These are phyloP conservation scores for Electrona antarctica DNA, from an alignment of 2,113 vertebrate species.

Conservation along the genomic window DNA sequence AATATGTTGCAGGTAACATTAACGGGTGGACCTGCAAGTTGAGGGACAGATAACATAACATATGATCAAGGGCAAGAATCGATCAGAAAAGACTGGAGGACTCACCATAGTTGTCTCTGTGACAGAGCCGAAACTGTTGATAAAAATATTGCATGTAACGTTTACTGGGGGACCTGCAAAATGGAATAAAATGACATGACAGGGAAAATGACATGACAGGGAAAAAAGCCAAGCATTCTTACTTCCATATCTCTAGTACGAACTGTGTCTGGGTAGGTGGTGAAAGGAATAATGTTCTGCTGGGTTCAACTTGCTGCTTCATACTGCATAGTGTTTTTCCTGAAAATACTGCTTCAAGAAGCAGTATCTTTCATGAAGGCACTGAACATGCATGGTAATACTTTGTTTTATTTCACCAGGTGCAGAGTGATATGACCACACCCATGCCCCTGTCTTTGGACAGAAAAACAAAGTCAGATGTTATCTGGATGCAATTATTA, in stretches of 20 bases:
- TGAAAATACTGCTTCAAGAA: slow-evolving; percentile 27
- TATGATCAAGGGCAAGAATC: slow-evolving; percentile 77
- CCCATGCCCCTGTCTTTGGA: neutral
- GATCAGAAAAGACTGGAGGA: slow-evolving; percentile 77
- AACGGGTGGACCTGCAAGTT: slow-evolving; percentile 97
- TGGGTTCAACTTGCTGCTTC: slow-evolving; percentile 27
- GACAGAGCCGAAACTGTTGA: slow-evolving; percentile 99
- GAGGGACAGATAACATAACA: slow-evolving; percentile 93
- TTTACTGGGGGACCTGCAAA: slow-evolving; percentile 96
- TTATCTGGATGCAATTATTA: too few relatives aligned
- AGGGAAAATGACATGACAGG: slow-evolving; percentile 27
- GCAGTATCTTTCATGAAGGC: slow-evolving; percentile 2
- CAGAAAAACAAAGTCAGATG: too few relatives aligned
- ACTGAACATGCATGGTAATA: slow-evolving; percentile 12
- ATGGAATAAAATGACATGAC: slow-evolving; percentile 86
- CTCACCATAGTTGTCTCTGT: slow-evolving; percentile 98
- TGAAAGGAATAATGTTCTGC: slow-evolving; percentile 17
- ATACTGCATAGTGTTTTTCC: slow-evolving; percentile 1
- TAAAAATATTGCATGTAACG: slow-evolving; percentile 99
- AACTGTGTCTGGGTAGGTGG: slow-evolving; percentile 15
- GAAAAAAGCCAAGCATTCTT: slow-evolving; percentile 16
- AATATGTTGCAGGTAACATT: slow-evolving; percentile 99
- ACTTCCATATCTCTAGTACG: slow-evolving; percentile 28
- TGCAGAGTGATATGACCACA: neutral
- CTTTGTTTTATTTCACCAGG: slow-evolving; percentile 4